phyloP scores from a whole-genome alignment of 2,113 vertebrate species.

The Trematocara unimaculatum region DNA sequence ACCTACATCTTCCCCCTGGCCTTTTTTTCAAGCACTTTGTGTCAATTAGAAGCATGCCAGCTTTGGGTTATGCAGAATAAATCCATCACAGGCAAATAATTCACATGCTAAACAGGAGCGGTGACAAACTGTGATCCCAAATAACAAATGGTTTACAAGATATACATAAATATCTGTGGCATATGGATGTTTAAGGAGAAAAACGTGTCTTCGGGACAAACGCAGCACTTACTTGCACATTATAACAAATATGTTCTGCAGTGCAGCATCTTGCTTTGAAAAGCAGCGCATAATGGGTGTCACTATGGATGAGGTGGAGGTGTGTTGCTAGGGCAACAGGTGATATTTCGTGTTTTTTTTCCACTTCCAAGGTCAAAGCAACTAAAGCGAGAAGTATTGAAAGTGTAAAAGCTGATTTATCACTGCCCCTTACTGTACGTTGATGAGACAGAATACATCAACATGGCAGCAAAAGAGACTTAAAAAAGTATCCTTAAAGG shows the following conservation, averaged over 20 bases:
- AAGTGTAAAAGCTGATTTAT: not conserved
- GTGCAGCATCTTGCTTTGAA: not conserved
- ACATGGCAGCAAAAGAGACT: not conserved
- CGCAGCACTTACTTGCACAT: not conserved
- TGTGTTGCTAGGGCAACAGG: conserved; percentile 17
- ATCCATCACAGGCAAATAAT: not conserved
- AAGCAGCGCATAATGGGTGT: not conserved
- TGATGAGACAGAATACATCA: not conserved
- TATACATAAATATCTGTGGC: not conserved
- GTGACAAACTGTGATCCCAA: not conserved
- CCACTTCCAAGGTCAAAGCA: not conserved
- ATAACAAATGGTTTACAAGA: not conserved
- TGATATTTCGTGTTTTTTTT: not conserved
- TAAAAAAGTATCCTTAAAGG: not conserved
- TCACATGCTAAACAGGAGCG: not conserved
- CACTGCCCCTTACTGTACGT: not conserved
- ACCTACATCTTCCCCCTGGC: not conserved
- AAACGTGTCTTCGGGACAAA: not conserved
- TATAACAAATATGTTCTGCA: not conserved
- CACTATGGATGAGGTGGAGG: not conserved
- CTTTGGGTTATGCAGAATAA: not conserved
- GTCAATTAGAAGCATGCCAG: not conserved
- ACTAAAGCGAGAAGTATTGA: not conserved
- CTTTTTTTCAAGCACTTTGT: not conserved
- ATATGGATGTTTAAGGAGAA: not conserved